Conservation (phyloP, 2,797 vertebrate genomes). For the Mergus octosetaceus region DNA sequence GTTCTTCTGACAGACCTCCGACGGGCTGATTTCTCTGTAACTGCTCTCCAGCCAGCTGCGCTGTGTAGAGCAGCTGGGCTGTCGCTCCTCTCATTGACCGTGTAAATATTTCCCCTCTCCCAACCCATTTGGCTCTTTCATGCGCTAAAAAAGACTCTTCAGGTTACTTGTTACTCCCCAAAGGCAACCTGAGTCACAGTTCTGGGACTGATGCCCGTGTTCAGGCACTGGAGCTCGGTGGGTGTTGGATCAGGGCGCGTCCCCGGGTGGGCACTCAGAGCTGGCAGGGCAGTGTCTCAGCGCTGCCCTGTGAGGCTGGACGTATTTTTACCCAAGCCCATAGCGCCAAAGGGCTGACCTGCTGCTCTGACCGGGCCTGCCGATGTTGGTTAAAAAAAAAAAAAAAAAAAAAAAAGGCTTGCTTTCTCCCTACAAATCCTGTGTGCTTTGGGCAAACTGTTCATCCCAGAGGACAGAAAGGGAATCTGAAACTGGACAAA, state of each 20-base stretch:
- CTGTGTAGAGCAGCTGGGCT: neutral
- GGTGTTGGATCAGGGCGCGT: neutral
- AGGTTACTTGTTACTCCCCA: neutral
- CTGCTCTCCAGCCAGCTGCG: slow-evolving; percentile 6
- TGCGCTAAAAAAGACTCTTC: neutral
- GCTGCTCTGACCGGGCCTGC: neutral
- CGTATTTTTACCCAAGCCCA: neutral
- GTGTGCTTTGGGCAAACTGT: neutral
- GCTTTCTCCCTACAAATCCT: neutral
- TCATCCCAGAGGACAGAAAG: neutral
- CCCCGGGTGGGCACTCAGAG: neutral
- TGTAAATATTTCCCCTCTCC: slow-evolving; percentile 57
- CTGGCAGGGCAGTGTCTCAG: neutral
- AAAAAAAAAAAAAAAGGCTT: neutral
- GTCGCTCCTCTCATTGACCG: neutral
- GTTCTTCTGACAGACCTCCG: neutral
- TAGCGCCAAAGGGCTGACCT: neutral
- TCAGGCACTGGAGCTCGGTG: neutral
- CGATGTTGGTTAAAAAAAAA: neutral
- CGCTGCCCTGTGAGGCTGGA: neutral
- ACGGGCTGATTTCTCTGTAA: neutral
- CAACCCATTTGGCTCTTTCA: neutral
- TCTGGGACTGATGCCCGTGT: neutral
- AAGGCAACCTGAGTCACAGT: neutral
- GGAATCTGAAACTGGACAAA: neutral